Evolutionary conservation across 2,113 vertebrate species (phyloP), one percentile per base, ranked within the genome.

Genomic region (Dicrurus megarhynchus): DNA sequence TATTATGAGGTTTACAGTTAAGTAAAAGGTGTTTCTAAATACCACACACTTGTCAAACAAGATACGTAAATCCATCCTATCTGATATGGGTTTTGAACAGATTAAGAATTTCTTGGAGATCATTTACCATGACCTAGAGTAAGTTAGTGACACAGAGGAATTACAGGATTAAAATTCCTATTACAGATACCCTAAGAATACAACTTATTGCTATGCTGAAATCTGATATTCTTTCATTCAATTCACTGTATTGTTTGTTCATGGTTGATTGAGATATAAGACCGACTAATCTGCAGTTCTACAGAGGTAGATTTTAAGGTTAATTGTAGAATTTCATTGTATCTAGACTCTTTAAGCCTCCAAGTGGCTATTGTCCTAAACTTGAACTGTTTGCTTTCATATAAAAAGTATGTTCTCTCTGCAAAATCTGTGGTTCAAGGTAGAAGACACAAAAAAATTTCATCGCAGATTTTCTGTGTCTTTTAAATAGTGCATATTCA

Each of bases 291-390:
- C 87, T 95, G 69, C 65, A 86, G 42, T 76, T 88, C 87, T 86
- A 30, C 71, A 76, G 42, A 82, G 33, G 32, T 13, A 90, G 85
- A 77, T 90, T 93, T 96, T 85, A 89, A 96, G 90, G 93, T 67
- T 93, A 92, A 90, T 84, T 94, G 69, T 61, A 74, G 76, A 93
- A 95, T 95, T 93, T 92, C 81, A 65, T 56, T 88, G 46, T 77
- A 75, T 75, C 52, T 59, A 44, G 30, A 46, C 26, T 73, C 20
- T 60, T 89, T 89, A 93, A 93, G 60, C 46, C 47, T 94, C 46
- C 67, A 71, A 93, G 33, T 84, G 70, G n/a, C 35, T 75, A 35
- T 21, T 70, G 50, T 42, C 69, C 76, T 90, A 73, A 89, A 89
- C 71, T 39, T 84, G 50, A 95, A 80, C 73, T 90, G 21, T 69